These are phyloP conservation scores for Aythya baeri DNA, from an alignment of 2,113 vertebrate species.

Conservation along the genomic window DNA sequence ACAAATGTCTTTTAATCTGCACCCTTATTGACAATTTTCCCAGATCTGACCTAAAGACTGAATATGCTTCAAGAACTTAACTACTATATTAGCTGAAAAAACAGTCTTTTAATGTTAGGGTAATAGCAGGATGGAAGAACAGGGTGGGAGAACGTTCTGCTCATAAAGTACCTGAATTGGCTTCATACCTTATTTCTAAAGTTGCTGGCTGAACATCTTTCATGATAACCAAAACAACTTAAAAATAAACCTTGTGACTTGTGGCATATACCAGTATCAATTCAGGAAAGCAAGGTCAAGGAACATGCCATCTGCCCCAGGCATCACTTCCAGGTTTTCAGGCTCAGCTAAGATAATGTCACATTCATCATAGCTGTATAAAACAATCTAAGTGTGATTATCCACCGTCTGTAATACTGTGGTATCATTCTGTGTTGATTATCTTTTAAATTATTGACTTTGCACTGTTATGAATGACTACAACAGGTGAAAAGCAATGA, in stretches of 20 bases:
- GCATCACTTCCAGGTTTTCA: neutral
- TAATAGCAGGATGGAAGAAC: neutral
- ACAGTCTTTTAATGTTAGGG: neutral
- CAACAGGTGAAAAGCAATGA: neutral
- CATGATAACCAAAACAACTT: neutral
- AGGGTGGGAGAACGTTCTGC: neutral
- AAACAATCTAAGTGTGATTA: neutral
- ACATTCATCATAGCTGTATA: neutral
- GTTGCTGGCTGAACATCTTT: neutral
- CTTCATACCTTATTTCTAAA: neutral
- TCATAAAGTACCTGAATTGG: neutral
- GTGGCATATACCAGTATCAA: neutral
- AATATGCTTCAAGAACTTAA: neutral
- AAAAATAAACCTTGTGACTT: neutral
- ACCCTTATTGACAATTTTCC: neutral
- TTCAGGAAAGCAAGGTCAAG: neutral
- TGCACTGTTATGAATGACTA: neutral
- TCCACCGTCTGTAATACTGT: neutral
- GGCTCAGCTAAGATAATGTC: neutral
- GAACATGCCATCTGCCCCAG: neutral
- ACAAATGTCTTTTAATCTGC: constrained; percentile 20
- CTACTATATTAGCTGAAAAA: neutral
- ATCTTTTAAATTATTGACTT: neutral
- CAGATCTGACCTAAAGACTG: neutral
- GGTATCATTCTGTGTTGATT: neutral